Evolutionary conservation across 1,140 invertebrate species (phyloP).

Genomic region (Proales similis): DNA sequence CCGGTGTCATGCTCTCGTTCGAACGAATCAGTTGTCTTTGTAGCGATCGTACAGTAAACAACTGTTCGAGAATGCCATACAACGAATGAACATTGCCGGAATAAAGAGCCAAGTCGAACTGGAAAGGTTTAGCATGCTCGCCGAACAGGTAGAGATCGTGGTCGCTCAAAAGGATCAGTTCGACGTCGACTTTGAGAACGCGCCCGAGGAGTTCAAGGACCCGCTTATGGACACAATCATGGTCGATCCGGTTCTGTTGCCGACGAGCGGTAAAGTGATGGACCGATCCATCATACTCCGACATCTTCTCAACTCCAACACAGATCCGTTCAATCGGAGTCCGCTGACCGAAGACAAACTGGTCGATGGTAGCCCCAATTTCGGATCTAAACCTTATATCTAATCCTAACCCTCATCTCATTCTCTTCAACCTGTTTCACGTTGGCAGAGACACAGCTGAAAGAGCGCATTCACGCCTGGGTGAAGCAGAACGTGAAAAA

Average conservation of each 20-base stretch:
- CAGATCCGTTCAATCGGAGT: conserved; percentile 93
- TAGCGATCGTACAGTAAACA: conserved; percentile 85
- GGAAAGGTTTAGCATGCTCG: conserved; percentile 70
- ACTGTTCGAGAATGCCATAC: conserved; percentile 78
- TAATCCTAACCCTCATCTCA: not conserved
- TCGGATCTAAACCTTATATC: conserved; percentile 24
- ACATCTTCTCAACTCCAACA: conserved; percentile 87
- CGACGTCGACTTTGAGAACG: conserved; percentile 79
- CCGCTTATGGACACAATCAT: conserved; percentile 94
- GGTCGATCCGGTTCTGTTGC: conserved; percentile 86
- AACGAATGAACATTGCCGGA: conserved; percentile 66
- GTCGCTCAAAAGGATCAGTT: conserved; percentile 63
- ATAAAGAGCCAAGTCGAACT: conserved; percentile 74
- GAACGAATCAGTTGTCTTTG: conserved; percentile 41
- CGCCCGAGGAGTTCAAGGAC: conserved; percentile 91
- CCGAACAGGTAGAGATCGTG: conserved; percentile 70
- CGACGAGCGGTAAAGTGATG: conserved; percentile 82
- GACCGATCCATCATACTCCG: conserved; percentile 81
- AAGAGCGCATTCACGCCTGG: conserved; percentile 25
- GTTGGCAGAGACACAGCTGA: not conserved
- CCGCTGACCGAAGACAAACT: conserved; percentile 80
- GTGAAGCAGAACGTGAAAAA: conserved; percentile 27
- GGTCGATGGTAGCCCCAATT: conserved; percentile 60
- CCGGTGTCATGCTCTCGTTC: not conserved
- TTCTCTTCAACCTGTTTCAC: not conserved